phyloP scores from a whole-genome alignment of 2,797 vertebrate species.

The Lagodon rhomboides region DNA sequence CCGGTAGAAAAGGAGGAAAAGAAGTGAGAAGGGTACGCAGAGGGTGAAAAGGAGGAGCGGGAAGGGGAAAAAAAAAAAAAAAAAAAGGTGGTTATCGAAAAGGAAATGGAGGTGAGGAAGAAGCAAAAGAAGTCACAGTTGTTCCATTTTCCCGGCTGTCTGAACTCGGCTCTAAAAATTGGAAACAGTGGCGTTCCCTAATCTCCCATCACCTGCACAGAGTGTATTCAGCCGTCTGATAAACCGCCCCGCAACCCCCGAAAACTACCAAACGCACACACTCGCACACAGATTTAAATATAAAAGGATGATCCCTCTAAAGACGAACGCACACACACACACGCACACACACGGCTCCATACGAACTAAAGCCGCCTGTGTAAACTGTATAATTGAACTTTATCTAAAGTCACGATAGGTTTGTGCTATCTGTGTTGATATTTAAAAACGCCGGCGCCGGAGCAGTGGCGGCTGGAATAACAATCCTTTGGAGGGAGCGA shows the following conservation, averaged over 20 bases:
- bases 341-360: slow-evolving; percentile 33
- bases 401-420: slow-evolving; percentile 65
- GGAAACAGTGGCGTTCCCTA: slow-evolving; percentile 80
- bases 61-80: neutral
- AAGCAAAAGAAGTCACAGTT: slow-evolving; percentile 60
- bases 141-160: slow-evolving; percentile 69
- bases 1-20: neutral
- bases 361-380: slow-evolving; percentile 49
- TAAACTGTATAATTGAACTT: slow-evolving; percentile 73
- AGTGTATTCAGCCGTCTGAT: slow-evolving; percentile 68
- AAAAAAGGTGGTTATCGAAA: slow-evolving; percentile 18
- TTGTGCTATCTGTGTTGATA: slow-evolving; percentile 75
- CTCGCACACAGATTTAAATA: slow-evolving; percentile 62
- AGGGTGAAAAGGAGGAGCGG: neutral
- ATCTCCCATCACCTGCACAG: slow-evolving; percentile 78
- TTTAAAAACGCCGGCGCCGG: slow-evolving; percentile 69
- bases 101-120: slow-evolving; percentile 43
- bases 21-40: neutral
- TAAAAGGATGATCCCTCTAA: slow-evolving; percentile 55
- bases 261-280: slow-evolving; percentile 42
- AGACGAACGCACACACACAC: slow-evolving; percentile 22
- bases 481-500: slow-evolving; percentile 65
- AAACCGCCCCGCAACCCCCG: slow-evolving; percentile 57
- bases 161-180: slow-evolving; percentile 76
- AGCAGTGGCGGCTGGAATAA: slow-evolving; percentile 58